A percentile compares a stretch with the other conserved stretches of the same genome.
Conservation (phyloP, 2,797 vertebrate species). For the Gymnothorax reevesii region DNA sequence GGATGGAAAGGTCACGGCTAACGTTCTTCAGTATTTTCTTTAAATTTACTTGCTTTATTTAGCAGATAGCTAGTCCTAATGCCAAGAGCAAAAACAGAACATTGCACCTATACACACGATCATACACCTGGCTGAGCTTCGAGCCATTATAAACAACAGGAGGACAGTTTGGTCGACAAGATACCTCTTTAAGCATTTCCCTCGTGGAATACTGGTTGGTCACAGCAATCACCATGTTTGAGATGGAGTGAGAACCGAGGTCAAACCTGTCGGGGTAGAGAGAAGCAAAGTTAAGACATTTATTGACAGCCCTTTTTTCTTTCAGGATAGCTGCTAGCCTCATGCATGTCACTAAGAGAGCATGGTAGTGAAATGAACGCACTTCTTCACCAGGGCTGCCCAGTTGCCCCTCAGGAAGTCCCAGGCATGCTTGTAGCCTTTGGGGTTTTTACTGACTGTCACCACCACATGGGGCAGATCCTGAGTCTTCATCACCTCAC, state of each 20-base stretch:
- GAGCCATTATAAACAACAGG: neutral
- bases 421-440: conserved; percentile 81
- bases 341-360: neutral
- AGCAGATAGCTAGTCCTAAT: neutral
- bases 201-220: conserved; percentile 82
- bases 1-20: neutral
- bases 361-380: conserved; percentile 40
- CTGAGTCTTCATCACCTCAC: conserved; percentile 84
- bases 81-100: neutral
- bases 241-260: conserved; percentile 74
- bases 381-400: conserved; percentile 84
- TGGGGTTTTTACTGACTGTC: conserved; percentile 76
- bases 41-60: neutral
- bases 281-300: conserved; percentile 34
- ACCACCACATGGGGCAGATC: conserved; percentile 78
- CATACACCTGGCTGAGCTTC: neutral
- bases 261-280: conserved; percentile 77
- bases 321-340: neutral
- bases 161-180: neutral
- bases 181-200: conserved; percentile 81
- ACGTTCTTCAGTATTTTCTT: neutral
- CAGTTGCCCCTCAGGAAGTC: conserved; percentile 82
- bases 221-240: conserved; percentile 74
- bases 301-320: neutral
- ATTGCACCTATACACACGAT: neutral